Base-by-base conservation (phyloP, 2,888 invertebrate genomes). In the Eledona agricola region DNA sequence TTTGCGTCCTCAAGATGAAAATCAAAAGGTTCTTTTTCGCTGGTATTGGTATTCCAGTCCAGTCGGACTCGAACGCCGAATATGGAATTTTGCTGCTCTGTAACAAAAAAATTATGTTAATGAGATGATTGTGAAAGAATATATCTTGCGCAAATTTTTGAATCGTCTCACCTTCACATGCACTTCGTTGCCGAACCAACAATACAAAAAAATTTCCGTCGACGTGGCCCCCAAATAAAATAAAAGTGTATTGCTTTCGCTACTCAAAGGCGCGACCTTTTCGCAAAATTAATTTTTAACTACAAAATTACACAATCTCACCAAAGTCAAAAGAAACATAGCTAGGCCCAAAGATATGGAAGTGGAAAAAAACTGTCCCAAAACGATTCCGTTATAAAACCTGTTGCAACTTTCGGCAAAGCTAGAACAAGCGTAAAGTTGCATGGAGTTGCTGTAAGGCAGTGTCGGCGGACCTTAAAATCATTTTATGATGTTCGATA, bases 141-240 rank as follows among this genome's bases (percentile, higher is more conserved):
- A n/a, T n/a, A n/a, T n/a, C n/a, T n/a, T n/a, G n/a, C n/a, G n/a
- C n/a, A n/a, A n/a, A n/a, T n/a, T n/a, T n/a, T n/a, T n/a, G n/a
- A n/a, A n/a, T 9, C 3, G 6, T 20, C 35, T 35, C 12, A 35
- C 35, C 35, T 19, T 20, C 3, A 20, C 6, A 3, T 35, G 10
- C 2, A 35, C 20, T 11, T 35, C 35, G 7, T 35, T 35, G 3
- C 35, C 35, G 12, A 35, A 35, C 35, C 35, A 35, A 10, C 35
- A 35, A 11, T 20, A 35, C 1, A 35, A 5, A 10, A 35, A 19
- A 4, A 35, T 1, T 22, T 35, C 11, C 2, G 12, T 7, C 2
- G 11, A 4, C 2, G 16, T 1, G 1, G 11, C 2, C 2, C 10
- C 10, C 2, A 34, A n/a, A n/a, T 16, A 35, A 3, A 20, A 7